Base-by-base conservation (phyloP, 2,113 vertebrate genomes). In the Rousettus leschenaultii region DNA sequence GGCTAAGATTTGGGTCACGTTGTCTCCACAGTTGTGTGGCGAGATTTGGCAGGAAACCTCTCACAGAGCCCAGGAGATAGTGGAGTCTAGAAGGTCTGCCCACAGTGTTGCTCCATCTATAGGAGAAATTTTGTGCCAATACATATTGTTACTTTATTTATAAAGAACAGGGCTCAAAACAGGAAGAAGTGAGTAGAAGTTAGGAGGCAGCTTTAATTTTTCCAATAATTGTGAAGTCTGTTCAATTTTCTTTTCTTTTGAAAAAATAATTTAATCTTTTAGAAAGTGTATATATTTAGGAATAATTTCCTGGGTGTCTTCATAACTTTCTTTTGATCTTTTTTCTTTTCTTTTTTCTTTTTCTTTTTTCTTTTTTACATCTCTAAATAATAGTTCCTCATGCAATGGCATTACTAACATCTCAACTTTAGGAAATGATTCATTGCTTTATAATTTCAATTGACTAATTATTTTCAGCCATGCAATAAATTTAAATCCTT, bases 381-480 rank as follows among this genome's bases (percentile, higher is more conserved):
- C 82, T 95, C 78, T 89, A 95, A 97, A 95, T 96, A 91, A 94
- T 95, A 94, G 94, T 95, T 79, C 95, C 91, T 74, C n/a, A 0
- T 93, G 86, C n/a, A 33, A 0, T 91, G 87, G 73, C 82, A 79
- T 96, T 94, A 91, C 89, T 91, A 93, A 94, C 35, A 16, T 83
- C 93, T 96, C 9, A 26, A 65, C 82, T 94, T 96, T 96, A 40
- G 92, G 77, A 94, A 97, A 95, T 97, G 89, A 97, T 96, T 97
- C 95, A 97, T 97, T 96, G 83, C 95, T 96, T 97, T 93, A 94
- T 98, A 70, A 97, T 98, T 98, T 97, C 86, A 96, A 79, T 96
- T 94, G 78, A 83, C 86, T 96, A 93, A 84, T 93, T 78, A 68
- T 95, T 96, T 97, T 86, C 86, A 96, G 78, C 95, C 74, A 13